A percentile compares a stretch with the other conserved stretches of the same genome.
Conservation (phyloP, 2,797 vertebrate species). For the Champsocephalus esox region DNA sequence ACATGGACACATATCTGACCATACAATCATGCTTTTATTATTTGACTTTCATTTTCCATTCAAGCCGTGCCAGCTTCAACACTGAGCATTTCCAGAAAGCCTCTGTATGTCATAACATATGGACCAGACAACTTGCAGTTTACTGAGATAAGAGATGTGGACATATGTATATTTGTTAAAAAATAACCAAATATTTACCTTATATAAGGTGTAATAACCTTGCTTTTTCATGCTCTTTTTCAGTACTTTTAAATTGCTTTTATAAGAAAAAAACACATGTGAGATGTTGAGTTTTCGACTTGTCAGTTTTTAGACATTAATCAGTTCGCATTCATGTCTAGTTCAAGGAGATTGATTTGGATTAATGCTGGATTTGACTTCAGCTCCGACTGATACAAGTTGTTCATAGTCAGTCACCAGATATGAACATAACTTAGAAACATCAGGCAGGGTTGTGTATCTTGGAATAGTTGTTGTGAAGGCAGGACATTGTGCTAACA, state of each 20-base stretch:
- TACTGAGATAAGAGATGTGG: not conserved
- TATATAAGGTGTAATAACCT: not conserved
- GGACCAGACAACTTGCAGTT: not conserved
- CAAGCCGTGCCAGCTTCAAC: not conserved
- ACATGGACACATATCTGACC: not conserved
- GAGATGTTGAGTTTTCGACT: not conserved
- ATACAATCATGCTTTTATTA: not conserved
- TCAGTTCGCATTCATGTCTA: not conserved
- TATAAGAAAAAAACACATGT: not conserved
- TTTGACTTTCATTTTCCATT: not conserved
- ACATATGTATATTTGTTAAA: not conserved
- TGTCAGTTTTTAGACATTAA: not conserved
- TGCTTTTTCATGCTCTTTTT: not conserved
- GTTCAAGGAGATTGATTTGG: not conserved
- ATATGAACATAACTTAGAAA: not conserved
- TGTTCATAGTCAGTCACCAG: not conserved
- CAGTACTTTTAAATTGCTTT: not conserved
- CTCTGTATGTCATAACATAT: not conserved
- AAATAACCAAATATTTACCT: not conserved
- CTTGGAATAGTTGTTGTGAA: constrained; percentile 16
- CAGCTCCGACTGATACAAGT: not conserved
- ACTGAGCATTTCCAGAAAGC: not conserved
- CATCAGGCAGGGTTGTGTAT: not conserved
- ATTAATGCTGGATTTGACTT: not conserved
- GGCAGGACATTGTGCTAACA: constrained; percentile 25